Percentiles rank a stretch among this genome's conserved stretches.
phyloP scores from a whole-genome alignment of 2,888 invertebrate species.

The Amphipyra tragopoginis region DNA sequence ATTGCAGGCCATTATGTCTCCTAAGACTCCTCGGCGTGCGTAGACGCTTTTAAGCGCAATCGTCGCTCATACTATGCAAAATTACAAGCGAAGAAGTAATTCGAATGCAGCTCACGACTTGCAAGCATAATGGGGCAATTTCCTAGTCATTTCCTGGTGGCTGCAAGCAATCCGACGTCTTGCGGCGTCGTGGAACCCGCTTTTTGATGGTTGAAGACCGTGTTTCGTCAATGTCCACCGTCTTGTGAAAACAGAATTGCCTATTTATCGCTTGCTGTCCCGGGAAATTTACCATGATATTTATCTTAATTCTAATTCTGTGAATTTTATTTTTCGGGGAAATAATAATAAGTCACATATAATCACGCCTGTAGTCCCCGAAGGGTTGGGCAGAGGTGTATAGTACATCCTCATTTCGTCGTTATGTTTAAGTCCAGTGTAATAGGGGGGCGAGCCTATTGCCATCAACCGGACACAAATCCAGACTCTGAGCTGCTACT shows the following conservation, averaged over 20 bases:
- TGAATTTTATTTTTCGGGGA: too few species aligned
- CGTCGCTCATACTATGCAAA: conserved; percentile 74
- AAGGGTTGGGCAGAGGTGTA: too few species aligned
- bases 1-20: conserved; percentile 53
- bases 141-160: conserved; percentile 85
- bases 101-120: conserved; percentile 87
- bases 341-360: too few species aligned
- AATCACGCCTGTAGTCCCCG: too few species aligned
- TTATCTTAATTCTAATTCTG: too few species aligned
- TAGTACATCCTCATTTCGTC: too few species aligned
- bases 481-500: too few species aligned
- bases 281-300: neutral
- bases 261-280: conserved; percentile 6
- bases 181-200: conserved; percentile 70
- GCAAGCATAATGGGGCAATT: conserved; percentile 88
- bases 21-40: conserved; percentile 52
- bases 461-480: too few species aligned
- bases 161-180: conserved; percentile 84
- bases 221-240: conserved; percentile 68
- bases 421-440: too few species aligned
- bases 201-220: conserved; percentile 68
- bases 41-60: conserved; percentile 71
- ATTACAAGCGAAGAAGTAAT: conserved; percentile 86
- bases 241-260: conserved; percentile 15
- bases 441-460: too few species aligned